Conservation (phyloP, 2,888 invertebrate genomes). For the Parnassius mnemosyne region DNA sequence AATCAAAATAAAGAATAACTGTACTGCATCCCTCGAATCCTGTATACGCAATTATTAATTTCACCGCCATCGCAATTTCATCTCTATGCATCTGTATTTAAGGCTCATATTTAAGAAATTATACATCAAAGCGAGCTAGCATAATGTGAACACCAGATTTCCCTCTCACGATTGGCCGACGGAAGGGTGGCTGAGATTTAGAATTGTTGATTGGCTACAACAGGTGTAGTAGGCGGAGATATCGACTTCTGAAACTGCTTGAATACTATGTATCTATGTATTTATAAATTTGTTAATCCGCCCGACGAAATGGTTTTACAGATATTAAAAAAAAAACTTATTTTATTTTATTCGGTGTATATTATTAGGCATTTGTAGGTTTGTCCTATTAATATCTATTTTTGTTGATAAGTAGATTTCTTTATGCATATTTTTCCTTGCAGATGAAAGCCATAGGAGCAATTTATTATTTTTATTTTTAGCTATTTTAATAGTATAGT, state of each 20-base stretch:
- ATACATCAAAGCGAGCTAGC: constrained; percentile 43
- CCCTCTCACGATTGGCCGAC: constrained; percentile 53
- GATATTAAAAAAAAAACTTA: too few species aligned
- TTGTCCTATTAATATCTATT: too few species aligned
- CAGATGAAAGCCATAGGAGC: too few species aligned
- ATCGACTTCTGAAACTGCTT: constrained; percentile 44
- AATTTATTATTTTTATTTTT: too few species aligned
- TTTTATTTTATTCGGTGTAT: too few species aligned
- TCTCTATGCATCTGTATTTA: constrained; percentile 15
- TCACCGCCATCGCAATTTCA: constrained; percentile 30
- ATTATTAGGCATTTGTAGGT: too few species aligned
- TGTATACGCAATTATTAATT: constrained; percentile 59
- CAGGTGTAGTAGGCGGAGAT: constrained; percentile 57
- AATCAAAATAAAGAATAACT: constrained; percentile 63
- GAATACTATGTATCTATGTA: constrained; percentile 4
- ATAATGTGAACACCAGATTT: constrained; percentile 59
- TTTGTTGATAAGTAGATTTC: too few species aligned
- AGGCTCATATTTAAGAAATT: constrained; percentile 30
- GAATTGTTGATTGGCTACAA: constrained; percentile 58
- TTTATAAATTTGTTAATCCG: neutral
- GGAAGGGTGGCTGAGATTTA: constrained; percentile 52
- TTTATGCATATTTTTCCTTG: too few species aligned
- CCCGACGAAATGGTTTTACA: too few species aligned
- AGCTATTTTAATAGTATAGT: too few species aligned
- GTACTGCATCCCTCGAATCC: constrained; percentile 41